A percentile compares a stretch with the other conserved stretches of the same genome.
Conservation (phyloP, 2,888 invertebrate species). For the Asteroscopus sphinx region DNA sequence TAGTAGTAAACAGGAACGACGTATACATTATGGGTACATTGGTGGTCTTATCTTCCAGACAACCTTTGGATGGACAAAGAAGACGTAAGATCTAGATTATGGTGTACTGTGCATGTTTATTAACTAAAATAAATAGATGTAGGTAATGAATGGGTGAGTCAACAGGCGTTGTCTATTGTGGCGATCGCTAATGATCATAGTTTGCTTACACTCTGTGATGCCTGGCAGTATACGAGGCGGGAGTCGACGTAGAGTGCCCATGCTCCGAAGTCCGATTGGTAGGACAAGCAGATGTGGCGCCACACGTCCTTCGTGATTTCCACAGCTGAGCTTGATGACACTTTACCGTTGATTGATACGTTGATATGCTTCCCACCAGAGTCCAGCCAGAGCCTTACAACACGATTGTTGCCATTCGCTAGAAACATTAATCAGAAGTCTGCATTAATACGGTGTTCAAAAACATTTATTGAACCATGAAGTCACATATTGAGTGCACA, state of each 20-base stretch:
- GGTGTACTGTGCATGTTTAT: no score
- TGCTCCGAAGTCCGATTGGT: constrained; percentile 90
- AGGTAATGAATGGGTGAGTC: constrained; percentile 4
- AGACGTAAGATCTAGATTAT: no score
- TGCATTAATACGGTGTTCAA: constrained; percentile 30
- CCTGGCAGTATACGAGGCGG: constrained; percentile 81
- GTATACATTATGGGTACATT: no score
- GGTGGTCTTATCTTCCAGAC: no score
- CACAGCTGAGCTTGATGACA: constrained; percentile 83
- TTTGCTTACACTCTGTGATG: constrained; percentile 73
- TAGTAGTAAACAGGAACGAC: no score
- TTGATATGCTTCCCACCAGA: constrained; percentile 88
- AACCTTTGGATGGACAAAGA: no score
- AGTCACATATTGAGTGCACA: constrained; percentile 54
- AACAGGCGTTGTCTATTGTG: neutral
- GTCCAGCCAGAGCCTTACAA: constrained; percentile 90
- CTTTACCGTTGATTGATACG: constrained; percentile 88
- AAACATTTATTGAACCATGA: constrained; percentile 57
- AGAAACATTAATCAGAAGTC: constrained; percentile 61
- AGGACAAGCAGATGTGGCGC: constrained; percentile 92
- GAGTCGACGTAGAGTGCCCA: constrained; percentile 91
- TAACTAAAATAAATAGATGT: no score
- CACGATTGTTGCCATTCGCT: constrained; percentile 88
- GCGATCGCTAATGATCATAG: constrained; percentile 2
- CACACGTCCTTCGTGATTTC: constrained; percentile 85